phyloP scores from a whole-genome alignment of 2,113 vertebrate species.

The Mesocricetus auratus region DNA sequence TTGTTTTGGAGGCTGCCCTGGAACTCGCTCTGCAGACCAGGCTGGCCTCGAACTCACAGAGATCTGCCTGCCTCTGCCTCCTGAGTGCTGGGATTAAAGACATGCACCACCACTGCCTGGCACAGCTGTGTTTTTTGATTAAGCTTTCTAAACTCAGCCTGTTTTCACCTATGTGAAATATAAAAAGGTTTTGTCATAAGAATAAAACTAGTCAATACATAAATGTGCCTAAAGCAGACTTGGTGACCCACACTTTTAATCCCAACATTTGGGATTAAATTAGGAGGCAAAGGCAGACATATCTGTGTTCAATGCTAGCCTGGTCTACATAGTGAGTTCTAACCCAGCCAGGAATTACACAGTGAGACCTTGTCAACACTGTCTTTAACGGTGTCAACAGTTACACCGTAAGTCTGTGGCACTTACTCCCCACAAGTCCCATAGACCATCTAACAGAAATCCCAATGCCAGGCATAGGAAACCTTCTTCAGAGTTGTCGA shows the following conservation, averaged over 20 bases:
- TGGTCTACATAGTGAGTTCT: neutral
- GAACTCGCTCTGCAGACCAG: too few relatives aligned
- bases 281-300: neutral
- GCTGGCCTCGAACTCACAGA: too few relatives aligned
- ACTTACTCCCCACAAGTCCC: neutral
- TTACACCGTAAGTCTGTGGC: too few relatives aligned
- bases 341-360: neutral
- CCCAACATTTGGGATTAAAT: neutral
- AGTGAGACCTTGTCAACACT: neutral
- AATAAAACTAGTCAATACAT: conserved; percentile 20
- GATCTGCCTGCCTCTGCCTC: too few relatives aligned
- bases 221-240: neutral
- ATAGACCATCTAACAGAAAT: neutral
- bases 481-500: neutral
- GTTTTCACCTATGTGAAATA: conserved; percentile 45
- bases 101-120: too few relatives aligned
- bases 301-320: neutral
- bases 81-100: too few relatives aligned
- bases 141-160: conserved; percentile 24
- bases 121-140: neutral
- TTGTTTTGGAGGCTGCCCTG: too few relatives aligned
- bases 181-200: conserved; percentile 12
- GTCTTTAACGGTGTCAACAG: neutral
- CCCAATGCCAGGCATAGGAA: neutral
- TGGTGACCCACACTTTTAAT: neutral